phyloP scores from a whole-genome alignment of 2,797 vertebrate species.

The Phaenicophaeus curvirostris region DNA sequence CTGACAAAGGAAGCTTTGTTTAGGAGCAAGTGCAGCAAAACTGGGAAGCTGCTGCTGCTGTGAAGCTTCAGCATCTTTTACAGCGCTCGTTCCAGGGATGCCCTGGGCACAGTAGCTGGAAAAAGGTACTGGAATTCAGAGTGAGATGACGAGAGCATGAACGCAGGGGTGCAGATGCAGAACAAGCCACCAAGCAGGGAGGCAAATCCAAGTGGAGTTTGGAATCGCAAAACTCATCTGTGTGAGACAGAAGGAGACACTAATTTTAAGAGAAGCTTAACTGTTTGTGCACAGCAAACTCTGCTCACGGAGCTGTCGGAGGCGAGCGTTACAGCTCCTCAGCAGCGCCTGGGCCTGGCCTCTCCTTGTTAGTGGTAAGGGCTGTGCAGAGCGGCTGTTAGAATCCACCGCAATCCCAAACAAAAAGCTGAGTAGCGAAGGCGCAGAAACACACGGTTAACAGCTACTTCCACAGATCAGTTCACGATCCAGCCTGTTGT shows the following conservation, averaged over 20 bases:
- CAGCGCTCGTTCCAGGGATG: neutral
- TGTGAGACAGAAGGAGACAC: slow-evolving; percentile 73
- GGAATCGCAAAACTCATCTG: slow-evolving; percentile 77
- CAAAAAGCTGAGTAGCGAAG: neutral
- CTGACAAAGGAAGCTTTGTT: slow-evolving; percentile 61
- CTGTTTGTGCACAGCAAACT: slow-evolving; percentile 12
- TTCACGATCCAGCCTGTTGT: neutral
- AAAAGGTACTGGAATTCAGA: slow-evolving; percentile 11
- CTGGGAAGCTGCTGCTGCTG: neutral
- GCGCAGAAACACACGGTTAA: neutral
- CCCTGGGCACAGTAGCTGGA: neutral
- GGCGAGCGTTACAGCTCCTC: neutral
- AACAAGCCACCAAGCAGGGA: slow-evolving; percentile 65
- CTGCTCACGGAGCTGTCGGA: neutral
- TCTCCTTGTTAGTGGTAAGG: slow-evolving; percentile 51
- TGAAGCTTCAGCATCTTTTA: neutral
- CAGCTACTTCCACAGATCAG: slow-evolving; percentile 73
- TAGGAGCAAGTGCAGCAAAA: neutral
- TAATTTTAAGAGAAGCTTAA: slow-evolving; percentile 46
- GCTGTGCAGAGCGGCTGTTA: neutral
- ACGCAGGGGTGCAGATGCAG: slow-evolving; percentile 63
- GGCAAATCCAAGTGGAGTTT: slow-evolving; percentile 64
- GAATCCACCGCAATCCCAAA: slow-evolving; percentile 41
- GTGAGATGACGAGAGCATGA: neutral
- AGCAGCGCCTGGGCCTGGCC: neutral